These are phyloP conservation scores for Parthenolecanium corni DNA, from an alignment of 2,888 invertebrate species.

Conservation along the genomic window DNA sequence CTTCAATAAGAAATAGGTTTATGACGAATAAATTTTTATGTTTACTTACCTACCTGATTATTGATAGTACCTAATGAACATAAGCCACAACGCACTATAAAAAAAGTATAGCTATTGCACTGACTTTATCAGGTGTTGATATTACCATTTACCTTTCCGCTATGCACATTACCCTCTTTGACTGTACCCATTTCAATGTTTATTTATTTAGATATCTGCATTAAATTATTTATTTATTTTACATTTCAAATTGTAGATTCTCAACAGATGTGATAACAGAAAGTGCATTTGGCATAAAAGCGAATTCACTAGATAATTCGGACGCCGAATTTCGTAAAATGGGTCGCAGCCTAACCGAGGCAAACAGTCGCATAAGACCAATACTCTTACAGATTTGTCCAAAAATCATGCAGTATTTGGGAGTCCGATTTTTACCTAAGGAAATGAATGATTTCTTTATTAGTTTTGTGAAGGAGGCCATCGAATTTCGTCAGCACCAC, in stretches of 20 bases:
- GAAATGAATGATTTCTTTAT: slow-evolving; percentile 30
- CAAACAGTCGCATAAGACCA: slow-evolving; percentile 12
- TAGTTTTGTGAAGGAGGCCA: slow-evolving; percentile 27
- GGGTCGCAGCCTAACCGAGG: slow-evolving; percentile 32
- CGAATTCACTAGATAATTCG: slow-evolving; percentile 39
- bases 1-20: no score
- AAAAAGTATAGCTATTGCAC: no score
- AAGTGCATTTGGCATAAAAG: slow-evolving; percentile 43
- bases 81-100: no score
- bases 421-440: slow-evolving; percentile 22
- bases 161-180: no score
- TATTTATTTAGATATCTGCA: no score
- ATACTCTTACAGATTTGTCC: slow-evolving; percentile 16
- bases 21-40: no score
- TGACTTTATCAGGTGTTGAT: no score
- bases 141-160: no score
- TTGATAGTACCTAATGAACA: no score
- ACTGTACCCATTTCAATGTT: no score
- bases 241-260: slow-evolving; percentile 40
- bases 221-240: no score
- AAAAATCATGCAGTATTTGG: slow-evolving; percentile 21
- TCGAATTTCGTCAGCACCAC: slow-evolving; percentile 26
- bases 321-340: slow-evolving; percentile 39
- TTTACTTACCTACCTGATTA: no score
- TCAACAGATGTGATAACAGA: slow-evolving; percentile 44